These are phyloP conservation scores for Porites rus DNA, from an alignment of 92 coral and sea anemone species.

Conservation along the genomic window DNA sequence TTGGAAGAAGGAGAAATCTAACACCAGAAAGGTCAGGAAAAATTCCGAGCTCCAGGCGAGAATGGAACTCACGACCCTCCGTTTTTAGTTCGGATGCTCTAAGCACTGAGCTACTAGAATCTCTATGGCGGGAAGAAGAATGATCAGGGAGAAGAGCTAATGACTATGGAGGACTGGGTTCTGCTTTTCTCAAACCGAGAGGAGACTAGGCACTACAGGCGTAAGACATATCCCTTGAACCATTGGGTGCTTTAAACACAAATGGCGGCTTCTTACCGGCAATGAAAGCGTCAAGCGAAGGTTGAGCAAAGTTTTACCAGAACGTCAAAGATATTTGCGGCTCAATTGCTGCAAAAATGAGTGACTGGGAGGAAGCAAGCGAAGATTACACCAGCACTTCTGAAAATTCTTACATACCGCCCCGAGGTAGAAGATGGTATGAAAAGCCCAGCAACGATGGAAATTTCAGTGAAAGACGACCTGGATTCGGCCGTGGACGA, in stretches of 20 bases:
- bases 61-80: no score
- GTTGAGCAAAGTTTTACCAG: not conserved
- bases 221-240: not conserved
- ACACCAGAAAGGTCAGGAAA: no score
- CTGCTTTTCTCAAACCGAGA: no score
- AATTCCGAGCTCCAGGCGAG: no score
- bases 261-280: conserved; percentile 31
- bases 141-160: no score
- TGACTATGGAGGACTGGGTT: no score
- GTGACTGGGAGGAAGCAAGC: conserved; percentile 52
- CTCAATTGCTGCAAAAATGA: conserved; percentile 38
- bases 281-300: not conserved
- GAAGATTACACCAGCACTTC: not conserved
- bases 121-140: no score
- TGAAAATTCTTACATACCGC: conserved; percentile 20
- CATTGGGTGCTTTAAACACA: conserved; percentile 1
- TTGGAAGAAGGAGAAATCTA: no score
- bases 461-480: conserved; percentile 26
- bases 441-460: conserved; percentile 1
- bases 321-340: not conserved
- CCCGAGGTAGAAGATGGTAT: conserved; percentile 36
- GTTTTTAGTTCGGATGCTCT: no score
- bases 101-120: no score
- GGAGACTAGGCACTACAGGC: not conserved
- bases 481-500: conserved; percentile 40